Evolutionary conservation across 2,888 invertebrate species (phyloP), one percentile per base, ranked within the genome.

Genomic region (Adelphocoris suturalis): DNA sequence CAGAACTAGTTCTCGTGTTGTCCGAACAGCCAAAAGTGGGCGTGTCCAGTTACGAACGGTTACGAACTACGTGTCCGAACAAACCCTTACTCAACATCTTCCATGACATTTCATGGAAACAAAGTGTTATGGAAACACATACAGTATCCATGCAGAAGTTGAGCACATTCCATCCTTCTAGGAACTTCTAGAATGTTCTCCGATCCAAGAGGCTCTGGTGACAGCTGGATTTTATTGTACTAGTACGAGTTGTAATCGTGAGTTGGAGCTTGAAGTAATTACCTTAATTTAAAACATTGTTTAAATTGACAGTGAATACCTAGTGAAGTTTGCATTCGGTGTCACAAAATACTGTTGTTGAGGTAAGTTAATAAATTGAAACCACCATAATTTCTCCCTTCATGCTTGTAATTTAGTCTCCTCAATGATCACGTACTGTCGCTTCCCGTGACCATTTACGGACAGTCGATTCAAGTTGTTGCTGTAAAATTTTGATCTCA

Each of bases 371-470:
- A 82, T 37, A 37, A 37, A 37, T 4, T 37, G 7, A 4, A 4
- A 37, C 37, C 7, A 4, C 37, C 37, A 4, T 37, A 52, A 5
- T 47, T n/a, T 12, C 5, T 82, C 0, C 52, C 0, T 0, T 23
- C 5, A 3, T 52, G 48, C 14, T 48, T 82, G 52, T 81, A 19
- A 52, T 82, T 82, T 48, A 19, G 47, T 52, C 48, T 46, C 52
- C 52, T 19, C 27, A 52, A 11, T 19, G 82, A 48, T 16, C 23
- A 14, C 27, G 52, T 82, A 82, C 19, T n/a, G 75, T 86, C 48
- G 75, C 61, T 75, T 48, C 46, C 46, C 86, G 86, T 86, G 86
- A 86, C 86, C 86, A 86, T 86, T 86, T 86, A 86, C 68, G 86
- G 86, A 86, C 68, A 86, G 68, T 86, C 12, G 86, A 47, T 19